Evolutionary conservation across 1,140 invertebrate species (phyloP), one percentile per base, ranked within the genome.

Genomic region (Caenorhabditis tropicalis): DNA sequence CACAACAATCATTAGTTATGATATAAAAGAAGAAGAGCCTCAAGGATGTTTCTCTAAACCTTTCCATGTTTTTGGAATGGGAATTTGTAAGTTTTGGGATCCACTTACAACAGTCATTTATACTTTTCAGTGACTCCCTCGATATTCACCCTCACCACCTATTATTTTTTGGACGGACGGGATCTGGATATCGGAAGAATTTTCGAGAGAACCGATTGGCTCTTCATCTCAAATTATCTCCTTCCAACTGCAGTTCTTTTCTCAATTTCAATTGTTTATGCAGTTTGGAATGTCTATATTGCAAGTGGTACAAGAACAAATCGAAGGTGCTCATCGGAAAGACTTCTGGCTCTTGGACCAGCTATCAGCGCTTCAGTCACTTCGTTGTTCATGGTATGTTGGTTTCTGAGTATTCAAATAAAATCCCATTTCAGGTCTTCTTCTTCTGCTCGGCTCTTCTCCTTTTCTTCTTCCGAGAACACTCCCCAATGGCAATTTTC

Each of bases 401-500:
- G 39, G 12, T 24, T 0, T n/a, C 1, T 74, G 27, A 79, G n/a
- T 19, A 19, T 9, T 19, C 4, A 3, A 21, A 48, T 16, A 21
- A 27, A 21, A 33, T 33, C n/a, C 49, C 46, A 1, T 79, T 84
- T 53, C 70, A 70, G 74, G 27, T 56, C 6, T 58, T 81, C 79
- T 51, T 27, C 56, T 56, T 81, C 74, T 65, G 43, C 81, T 82
- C 58, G 2, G 48, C 48, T 0, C 53, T 79, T 21, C 53, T 82
- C 16, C 81, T 85, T 4, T 85, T 85, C 81, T 82, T 79, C 84
- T 74, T 85, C 80, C 83, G 83, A n/a, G 83, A 70, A 27, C 39
- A 43, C 43, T 46, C 56, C 29, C 39, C 51, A 33, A 51, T 56
- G 74, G 33, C 65, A 15, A 46, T 79, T 31, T 43, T 74, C 46